These are phyloP conservation scores for Neomicropteryx cornuta DNA, from an alignment of 1,140 invertebrate genomes.

Conservation along the genomic window DNA sequence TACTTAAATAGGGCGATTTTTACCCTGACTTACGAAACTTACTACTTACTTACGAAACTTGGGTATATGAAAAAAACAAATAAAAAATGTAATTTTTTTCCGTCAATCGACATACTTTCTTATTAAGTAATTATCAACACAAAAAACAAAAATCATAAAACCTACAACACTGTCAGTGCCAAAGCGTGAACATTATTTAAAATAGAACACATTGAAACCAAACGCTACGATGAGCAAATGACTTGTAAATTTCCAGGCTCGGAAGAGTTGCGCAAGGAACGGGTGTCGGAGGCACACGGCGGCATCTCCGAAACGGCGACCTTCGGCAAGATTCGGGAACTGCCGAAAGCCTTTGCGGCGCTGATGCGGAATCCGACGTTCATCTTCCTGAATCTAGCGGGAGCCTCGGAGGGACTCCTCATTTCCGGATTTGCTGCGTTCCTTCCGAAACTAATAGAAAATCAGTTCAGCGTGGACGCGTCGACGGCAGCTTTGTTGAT, in stretches of 20 bases:
- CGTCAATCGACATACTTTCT: no score
- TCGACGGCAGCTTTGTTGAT: constrained; percentile 62
- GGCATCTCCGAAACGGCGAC: constrained; percentile 35
- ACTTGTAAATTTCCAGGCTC: constrained; percentile 35
- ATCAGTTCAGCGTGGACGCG: constrained; percentile 67
- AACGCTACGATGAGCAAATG: neutral
- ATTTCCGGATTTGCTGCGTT: constrained; percentile 74
- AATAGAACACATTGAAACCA: neutral
- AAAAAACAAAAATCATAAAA: no score
- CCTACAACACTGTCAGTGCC: no score
- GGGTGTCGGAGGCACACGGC: constrained; percentile 57
- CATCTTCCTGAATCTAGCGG: constrained; percentile 67
- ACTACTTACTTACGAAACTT: no score
- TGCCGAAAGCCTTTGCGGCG: constrained; percentile 52
- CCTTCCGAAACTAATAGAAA: constrained; percentile 73
- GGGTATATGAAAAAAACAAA: no score
- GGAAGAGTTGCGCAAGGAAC: constrained; percentile 50
- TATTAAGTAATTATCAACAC: no score
- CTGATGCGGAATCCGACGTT: constrained; percentile 69
- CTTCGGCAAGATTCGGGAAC: constrained; percentile 49
- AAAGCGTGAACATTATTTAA: no score
- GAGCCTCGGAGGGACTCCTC: constrained; percentile 65
- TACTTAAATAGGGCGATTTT: no score
- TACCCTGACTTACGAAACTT: no score
- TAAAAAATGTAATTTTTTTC: no score